A percentile compares a stretch with the other conserved stretches of the same genome.
Conservation (phyloP, 2,797 vertebrate species). For the Takifugu ocellatus region DNA sequence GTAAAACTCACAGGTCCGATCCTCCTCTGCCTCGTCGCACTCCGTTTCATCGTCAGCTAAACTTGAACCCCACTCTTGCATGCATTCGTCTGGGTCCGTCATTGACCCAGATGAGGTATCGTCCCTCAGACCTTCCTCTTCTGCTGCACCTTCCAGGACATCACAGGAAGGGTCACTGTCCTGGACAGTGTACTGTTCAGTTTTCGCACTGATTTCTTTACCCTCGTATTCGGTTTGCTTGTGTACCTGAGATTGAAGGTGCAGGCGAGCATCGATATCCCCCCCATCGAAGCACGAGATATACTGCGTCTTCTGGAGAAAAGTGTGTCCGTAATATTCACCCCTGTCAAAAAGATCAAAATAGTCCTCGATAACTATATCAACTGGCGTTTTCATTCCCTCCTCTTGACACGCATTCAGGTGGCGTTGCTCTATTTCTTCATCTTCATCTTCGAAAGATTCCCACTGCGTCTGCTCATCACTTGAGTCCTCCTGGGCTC, state of each 20-base stretch:
- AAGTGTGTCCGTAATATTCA: constrained; percentile 31
- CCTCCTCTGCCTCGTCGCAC: constrained; percentile 24
- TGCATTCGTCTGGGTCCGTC: constrained; percentile 28
- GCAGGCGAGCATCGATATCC: constrained; percentile 53
- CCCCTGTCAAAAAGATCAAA: constrained; percentile 66
- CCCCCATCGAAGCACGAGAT: constrained; percentile 73
- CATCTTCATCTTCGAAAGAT: constrained; percentile 59
- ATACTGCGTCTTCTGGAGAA: constrained; percentile 44
- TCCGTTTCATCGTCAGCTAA: constrained; percentile 29
- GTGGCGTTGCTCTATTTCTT: constrained; percentile 23
- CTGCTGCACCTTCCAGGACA: constrained; percentile 11
- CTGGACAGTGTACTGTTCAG: neutral
- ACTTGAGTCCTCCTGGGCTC: constrained; percentile 43
- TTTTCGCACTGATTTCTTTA: constrained; percentile 14
- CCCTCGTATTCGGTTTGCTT: constrained; percentile 2
- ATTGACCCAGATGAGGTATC: constrained; percentile 10
- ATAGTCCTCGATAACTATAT: constrained; percentile 45
- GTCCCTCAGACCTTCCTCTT: constrained; percentile 16
- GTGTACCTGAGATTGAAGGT: constrained; percentile 29
- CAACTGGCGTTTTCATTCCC: constrained; percentile 19
- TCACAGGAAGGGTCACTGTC: neutral
- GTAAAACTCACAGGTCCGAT: constrained; percentile 10
- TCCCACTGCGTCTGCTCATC: constrained; percentile 65
- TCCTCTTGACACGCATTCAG: constrained; percentile 3
- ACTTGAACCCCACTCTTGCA: constrained; percentile 24